These are phyloP conservation scores for Aspidapion aeneum DNA, from an alignment of 2,888 invertebrate species.

Conservation along the genomic window DNA sequence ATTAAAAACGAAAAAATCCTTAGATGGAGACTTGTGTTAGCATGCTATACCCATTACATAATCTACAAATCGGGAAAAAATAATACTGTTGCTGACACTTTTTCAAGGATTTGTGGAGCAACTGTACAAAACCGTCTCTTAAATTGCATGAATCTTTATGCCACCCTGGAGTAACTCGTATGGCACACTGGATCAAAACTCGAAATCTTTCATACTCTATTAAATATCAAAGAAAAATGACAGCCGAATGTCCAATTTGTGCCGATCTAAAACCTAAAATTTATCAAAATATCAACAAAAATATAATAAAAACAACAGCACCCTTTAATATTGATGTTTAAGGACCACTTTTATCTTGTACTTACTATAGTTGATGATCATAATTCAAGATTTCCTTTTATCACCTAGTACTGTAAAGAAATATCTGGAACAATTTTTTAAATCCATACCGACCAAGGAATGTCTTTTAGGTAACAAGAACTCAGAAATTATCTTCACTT, in stretches of 20 bases:
- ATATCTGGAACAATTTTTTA: conserved; percentile 5
- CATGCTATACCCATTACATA: too few species aligned
- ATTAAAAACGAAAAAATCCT: too few species aligned
- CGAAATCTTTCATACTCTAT: conserved; percentile 4
- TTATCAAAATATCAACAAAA: background rate
- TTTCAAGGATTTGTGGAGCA: too few species aligned
- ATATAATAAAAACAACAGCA: background rate
- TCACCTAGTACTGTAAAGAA: conserved; percentile 3
- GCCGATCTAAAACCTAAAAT: background rate
- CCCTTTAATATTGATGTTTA: background rate
- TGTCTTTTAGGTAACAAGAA: conserved; percentile 7
- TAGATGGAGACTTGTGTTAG: too few species aligned
- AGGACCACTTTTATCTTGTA: background rate
- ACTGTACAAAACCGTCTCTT: background rate
- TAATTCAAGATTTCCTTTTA: conserved; percentile 10
- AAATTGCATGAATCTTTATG: conserved; percentile 3
- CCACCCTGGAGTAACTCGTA: conserved; percentile 10
- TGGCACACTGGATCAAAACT: conserved; percentile 2
- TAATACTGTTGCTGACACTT: too few species aligned
- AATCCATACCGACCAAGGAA: conserved; percentile 8
- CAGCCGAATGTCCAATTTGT: background rate
- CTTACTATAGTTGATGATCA: background rate
- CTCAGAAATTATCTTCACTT: conserved; percentile 1
- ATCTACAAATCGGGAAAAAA: too few species aligned
- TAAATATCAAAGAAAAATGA: background rate